A percentile compares a stretch with the other conserved stretches of the same genome.
These are phyloP conservation scores for Microctonus aethiopoides DNA, from an alignment of 2,888 invertebrate genomes.

Conservation along the genomic window DNA sequence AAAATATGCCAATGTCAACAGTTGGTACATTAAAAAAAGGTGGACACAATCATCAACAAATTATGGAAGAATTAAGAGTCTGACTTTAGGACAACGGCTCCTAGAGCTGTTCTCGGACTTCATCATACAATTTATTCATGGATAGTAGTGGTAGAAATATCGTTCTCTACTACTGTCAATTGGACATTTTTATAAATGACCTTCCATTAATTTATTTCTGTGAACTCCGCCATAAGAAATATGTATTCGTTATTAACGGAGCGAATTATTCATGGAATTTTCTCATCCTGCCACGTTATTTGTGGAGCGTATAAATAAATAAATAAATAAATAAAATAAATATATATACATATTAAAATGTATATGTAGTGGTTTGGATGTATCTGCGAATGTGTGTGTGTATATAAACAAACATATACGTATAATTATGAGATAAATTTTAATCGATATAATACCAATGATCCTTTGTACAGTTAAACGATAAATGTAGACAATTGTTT, in stretches of 20 bases:
- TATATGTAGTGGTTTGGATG: neutral
- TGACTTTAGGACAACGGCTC: constrained; percentile 71
- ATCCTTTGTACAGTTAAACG: constrained; percentile 31
- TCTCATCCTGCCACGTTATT: constrained; percentile 25
- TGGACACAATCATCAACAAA: constrained; percentile 65
- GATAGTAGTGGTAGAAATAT: neutral
- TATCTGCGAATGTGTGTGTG: neutral
- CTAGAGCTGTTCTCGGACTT: constrained; percentile 42
- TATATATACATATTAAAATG: constrained; percentile 3
- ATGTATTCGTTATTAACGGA: constrained; percentile 8
- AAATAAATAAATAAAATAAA: too few relatives aligned
- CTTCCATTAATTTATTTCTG: constrained; percentile 20
- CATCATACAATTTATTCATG: neutral
- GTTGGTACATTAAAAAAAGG: constrained; percentile 80
- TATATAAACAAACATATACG: neutral
- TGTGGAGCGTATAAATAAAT: constrained; percentile 16
- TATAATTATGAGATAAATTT: neutral
- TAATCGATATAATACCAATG: neutral
- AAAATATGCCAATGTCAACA: constrained; percentile 79
- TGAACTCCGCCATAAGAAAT: constrained; percentile 6
- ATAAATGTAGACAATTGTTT: constrained; percentile 27
- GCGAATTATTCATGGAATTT: constrained; percentile 17
- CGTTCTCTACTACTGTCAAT: constrained; percentile 2
- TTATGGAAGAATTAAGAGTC: constrained; percentile 86
- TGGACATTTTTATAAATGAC: constrained; percentile 17